Evolutionary conservation across 2,113 vertebrate genomes (phyloP).

Genomic region (Martes martes): DNA sequence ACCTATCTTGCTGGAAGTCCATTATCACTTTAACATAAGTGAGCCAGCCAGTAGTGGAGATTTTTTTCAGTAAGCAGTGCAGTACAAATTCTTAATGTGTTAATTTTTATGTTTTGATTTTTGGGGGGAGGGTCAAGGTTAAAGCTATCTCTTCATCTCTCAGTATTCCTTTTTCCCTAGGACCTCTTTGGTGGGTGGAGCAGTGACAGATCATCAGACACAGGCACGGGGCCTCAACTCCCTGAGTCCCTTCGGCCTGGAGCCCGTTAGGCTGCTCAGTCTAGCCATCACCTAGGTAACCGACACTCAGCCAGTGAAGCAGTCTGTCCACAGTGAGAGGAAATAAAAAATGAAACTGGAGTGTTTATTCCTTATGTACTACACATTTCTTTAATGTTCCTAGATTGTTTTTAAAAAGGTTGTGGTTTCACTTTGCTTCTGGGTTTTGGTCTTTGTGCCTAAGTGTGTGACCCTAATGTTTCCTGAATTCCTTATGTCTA

Average conservation of each 20-base stretch:
- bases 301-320: neutral
- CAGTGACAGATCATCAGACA: neutral
- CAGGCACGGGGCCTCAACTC: neutral
- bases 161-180: neutral
- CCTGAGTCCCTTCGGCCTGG: neutral
- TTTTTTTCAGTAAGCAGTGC: neutral
- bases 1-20: neutral
- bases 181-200: neutral
- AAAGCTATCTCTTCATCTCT: neutral
- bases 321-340: constrained; percentile 48
- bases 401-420: constrained; percentile 51
- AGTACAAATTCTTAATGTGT: neutral
- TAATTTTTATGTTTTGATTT: neutral
- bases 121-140: neutral
- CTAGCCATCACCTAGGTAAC: constrained; percentile 53
- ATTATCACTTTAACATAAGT: neutral
- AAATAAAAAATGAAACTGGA: constrained; percentile 51
- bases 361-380: constrained; percentile 33
- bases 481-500: neutral
- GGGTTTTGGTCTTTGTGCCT: neutral
- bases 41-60: neutral
- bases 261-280: neutral
- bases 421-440: constrained; percentile 45
- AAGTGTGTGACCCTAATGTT: neutral
- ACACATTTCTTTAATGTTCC: neutral